phyloP scores from a whole-genome alignment of 2,888 invertebrate genomes.

The Troides helena region DNA sequence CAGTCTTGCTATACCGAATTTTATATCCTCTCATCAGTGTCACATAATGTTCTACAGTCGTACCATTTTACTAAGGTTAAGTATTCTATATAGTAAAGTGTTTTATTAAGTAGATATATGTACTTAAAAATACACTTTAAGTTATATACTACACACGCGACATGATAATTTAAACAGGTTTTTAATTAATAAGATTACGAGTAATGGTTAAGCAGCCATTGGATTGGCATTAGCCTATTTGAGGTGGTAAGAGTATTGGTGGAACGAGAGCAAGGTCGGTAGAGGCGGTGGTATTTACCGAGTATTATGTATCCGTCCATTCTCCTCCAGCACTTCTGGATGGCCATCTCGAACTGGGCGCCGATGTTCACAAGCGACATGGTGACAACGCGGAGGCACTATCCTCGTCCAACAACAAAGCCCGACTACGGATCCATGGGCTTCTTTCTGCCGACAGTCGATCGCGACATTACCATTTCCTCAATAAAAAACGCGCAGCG shows the following conservation, averaged over 20 bases:
- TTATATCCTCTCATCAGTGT: too few species aligned
- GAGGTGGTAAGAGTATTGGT: not conserved
- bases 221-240: too few species aligned
- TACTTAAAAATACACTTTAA: too few species aligned
- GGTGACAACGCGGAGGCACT: slow-evolving; percentile 12
- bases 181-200: too few species aligned
- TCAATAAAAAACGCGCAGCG: slow-evolving; percentile 7
- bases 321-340: slow-evolving; percentile 55
- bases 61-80: too few species aligned
- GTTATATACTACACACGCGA: too few species aligned
- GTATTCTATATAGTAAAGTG: too few species aligned
- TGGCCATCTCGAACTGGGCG: slow-evolving; percentile 45
- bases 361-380: slow-evolving; percentile 41
- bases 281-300: slow-evolving; percentile 45
- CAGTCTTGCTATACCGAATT: too few species aligned
- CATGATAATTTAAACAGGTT: too few species aligned
- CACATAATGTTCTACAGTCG: too few species aligned
- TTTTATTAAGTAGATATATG: too few species aligned
- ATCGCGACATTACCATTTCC: slow-evolving; percentile 22
- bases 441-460: slow-evolving; percentile 6
- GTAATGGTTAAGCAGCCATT: too few species aligned
- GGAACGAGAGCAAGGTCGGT: not conserved
- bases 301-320: slow-evolving; percentile 61
- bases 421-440: slow-evolving; percentile 19
- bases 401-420: slow-evolving; percentile 6